These are phyloP conservation scores for Rostratula benghalensis DNA, from an alignment of 2,113 vertebrate genomes.

Conservation along the genomic window DNA sequence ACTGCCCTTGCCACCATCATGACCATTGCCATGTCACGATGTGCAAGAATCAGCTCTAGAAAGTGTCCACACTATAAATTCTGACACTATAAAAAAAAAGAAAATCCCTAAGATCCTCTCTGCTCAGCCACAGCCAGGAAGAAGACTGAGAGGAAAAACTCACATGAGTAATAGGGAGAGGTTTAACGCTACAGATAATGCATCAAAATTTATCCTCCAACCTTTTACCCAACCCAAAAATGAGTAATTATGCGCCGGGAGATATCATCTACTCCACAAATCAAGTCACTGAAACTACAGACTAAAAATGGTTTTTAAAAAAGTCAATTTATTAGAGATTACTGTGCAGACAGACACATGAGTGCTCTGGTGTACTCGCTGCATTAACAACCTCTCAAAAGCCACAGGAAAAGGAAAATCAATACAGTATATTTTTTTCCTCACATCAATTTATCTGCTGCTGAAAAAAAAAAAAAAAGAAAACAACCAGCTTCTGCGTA, in stretches of 20 bases:
- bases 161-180: conserved; percentile 7
- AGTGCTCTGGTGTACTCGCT: conserved; percentile 25
- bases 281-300: conserved; percentile 34
- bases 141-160: background rate
- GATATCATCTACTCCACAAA: conserved; percentile 53
- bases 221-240: conserved; percentile 24
- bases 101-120: background rate
- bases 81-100: background rate
- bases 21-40: background rate
- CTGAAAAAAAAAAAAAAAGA: background rate
- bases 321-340: conserved; percentile 65
- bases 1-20: background rate
- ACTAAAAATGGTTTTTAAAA: conserved; percentile 8
- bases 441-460: conserved; percentile 36
- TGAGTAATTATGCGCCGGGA: conserved; percentile 54
- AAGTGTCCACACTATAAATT: background rate
- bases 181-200: background rate
- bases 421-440: conserved; percentile 42
- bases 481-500: background rate
- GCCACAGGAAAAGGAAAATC: conserved; percentile 52
- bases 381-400: conserved; percentile 63
- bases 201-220: conserved; percentile 36
- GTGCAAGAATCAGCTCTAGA: background rate
- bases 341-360: conserved; percentile 27
- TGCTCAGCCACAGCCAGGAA: background rate